Percentiles rank a stretch among this genome's conserved stretches.
Evolutionary conservation across 2,888 invertebrate genomes (phyloP).

Genomic region (Drosophila limbata): DNA sequence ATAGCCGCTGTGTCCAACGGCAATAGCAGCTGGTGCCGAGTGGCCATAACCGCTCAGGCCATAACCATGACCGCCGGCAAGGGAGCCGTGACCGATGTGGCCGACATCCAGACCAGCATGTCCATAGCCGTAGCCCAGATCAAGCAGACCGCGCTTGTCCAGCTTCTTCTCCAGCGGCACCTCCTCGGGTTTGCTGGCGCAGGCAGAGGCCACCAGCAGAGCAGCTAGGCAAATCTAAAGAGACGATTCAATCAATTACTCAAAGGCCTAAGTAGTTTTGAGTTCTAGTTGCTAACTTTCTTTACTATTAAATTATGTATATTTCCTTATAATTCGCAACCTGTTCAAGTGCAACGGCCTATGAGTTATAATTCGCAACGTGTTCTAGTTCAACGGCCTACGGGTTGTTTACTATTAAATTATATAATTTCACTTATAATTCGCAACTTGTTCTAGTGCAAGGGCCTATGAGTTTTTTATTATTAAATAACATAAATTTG

Average conservation of each 20-base stretch:
- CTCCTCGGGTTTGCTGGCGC: conserved; percentile 88
- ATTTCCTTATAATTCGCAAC: conserved; percentile 32
- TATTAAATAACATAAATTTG: not conserved
- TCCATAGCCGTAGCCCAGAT: conserved; percentile 93
- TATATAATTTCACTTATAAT: conserved; percentile 15
- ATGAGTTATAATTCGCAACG: conserved; percentile 36
- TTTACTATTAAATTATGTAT: not conserved
- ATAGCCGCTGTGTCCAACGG: conserved; percentile 79
- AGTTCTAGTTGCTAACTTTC: not conserved
- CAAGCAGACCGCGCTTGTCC: conserved; percentile 92
- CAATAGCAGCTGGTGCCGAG: conserved; percentile 74
- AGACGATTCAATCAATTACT: not conserved
- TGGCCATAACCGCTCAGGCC: conserved; percentile 76
- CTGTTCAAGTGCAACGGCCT: conserved; percentile 33
- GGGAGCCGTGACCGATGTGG: conserved; percentile 89
- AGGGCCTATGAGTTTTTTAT: conserved; percentile 9
- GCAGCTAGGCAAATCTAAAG: conserved; percentile 90
- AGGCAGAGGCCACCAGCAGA: conserved; percentile 90
- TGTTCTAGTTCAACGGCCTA: conserved; percentile 35
- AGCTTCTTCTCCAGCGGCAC: conserved; percentile 90
- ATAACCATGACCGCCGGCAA: conserved; percentile 83
- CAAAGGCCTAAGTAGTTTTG: not conserved
- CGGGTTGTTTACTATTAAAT: conserved; percentile 24
- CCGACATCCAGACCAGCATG: conserved; percentile 91
- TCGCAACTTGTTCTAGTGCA: conserved; percentile 43